Percentiles rank a stretch among this genome's conserved stretches.
Conservation (phyloP, 2,888 invertebrate species). For the Acronicta aceris region DNA sequence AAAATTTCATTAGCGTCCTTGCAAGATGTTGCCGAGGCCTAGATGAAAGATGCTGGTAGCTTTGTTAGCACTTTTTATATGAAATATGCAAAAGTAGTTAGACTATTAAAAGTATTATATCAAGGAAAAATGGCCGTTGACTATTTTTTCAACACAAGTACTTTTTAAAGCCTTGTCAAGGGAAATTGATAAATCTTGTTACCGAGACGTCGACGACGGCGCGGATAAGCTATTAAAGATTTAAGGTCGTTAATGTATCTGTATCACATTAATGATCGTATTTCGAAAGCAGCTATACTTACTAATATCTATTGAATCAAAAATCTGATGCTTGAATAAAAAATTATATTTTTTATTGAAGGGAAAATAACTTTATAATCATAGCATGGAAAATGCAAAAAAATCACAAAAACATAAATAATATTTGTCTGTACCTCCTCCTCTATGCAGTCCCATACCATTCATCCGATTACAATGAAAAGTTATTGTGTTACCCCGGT, state of each 20-base stretch:
- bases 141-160: conserved; percentile 35
- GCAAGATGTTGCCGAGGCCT: conserved; percentile 56
- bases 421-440: too few relatives aligned
- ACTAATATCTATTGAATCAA: background rate
- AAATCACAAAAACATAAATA: too few relatives aligned
- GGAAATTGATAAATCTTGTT: conserved; percentile 39
- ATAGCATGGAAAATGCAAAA: too few relatives aligned
- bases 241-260: conserved; percentile 10
- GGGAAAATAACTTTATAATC: too few relatives aligned
- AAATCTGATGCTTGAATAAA: too few relatives aligned
- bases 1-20: conserved; percentile 63
- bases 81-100: conserved; percentile 41
- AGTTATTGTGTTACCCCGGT: too few relatives aligned
- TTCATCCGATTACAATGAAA: too few relatives aligned
- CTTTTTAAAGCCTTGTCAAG: conserved; percentile 37
- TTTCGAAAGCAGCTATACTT: background rate
- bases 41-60: conserved; percentile 39
- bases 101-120: conserved; percentile 31
- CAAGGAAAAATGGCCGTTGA: conserved; percentile 14
- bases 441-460: too few relatives aligned
- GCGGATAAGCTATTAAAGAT: conserved; percentile 12
- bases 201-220: conserved; percentile 9
- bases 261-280: background rate
- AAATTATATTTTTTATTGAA: too few relatives aligned
- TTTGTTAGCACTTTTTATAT: conserved; percentile 46